Evolutionary conservation across 2,113 vertebrate species (phyloP).

Genomic region (Sardina pilchardus): DNA sequence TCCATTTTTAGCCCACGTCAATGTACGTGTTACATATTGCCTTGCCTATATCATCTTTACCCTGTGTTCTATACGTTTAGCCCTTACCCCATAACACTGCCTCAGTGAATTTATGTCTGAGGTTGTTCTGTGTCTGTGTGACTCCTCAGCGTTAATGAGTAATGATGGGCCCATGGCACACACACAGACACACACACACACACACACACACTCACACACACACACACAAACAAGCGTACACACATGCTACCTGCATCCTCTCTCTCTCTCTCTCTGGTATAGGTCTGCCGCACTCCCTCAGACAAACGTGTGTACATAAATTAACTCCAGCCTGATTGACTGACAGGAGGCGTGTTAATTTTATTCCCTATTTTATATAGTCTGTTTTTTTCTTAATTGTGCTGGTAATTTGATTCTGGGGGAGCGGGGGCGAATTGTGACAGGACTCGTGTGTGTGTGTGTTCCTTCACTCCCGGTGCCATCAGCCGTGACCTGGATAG

Average conservation of each 20-base stretch:
- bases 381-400: conserved; percentile 37
- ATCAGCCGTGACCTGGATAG: conserved; percentile 39
- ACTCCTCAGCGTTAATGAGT: neutral
- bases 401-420: conserved; percentile 38
- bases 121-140: neutral
- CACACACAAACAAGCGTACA: neutral
- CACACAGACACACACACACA: neutral
- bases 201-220: neutral
- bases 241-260: neutral
- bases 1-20: too few species aligned
- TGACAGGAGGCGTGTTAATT: conserved; percentile 46
- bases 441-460: neutral
- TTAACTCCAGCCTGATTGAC: conserved; percentile 26
- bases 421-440: conserved; percentile 29
- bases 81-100: too few species aligned
- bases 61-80: neutral
- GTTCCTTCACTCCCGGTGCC: conserved; percentile 4
- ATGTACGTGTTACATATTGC: neutral
- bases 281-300: neutral
- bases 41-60: neutral
- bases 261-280: neutral
- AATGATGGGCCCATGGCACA: neutral
- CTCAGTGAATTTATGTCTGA: neutral
- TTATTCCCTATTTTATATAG: conserved; percentile 9
- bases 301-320: conserved; percentile 33